phyloP scores from a whole-genome alignment of 2,888 invertebrate genomes.

The Lymantria dispar region DNA sequence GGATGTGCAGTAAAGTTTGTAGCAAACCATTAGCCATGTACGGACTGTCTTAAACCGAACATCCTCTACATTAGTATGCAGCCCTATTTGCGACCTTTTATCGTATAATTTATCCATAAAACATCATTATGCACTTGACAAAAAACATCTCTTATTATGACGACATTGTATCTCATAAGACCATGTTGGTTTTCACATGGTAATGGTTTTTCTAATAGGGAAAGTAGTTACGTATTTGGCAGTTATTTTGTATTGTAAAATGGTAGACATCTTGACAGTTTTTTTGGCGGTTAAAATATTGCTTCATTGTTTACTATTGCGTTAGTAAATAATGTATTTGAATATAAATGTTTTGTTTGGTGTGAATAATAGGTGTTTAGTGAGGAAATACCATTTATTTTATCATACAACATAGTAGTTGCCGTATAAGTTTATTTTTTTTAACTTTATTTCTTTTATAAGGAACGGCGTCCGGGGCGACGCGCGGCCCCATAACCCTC shows the following conservation, averaged over 20 bases:
- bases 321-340: constrained; percentile 1
- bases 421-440: neutral
- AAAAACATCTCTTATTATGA: constrained; percentile 37
- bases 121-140: constrained; percentile 40
- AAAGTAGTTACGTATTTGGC: constrained; percentile 14
- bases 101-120: constrained; percentile 54
- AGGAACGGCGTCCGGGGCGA: no score
- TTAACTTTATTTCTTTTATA: no score
- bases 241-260: constrained; percentile 11
- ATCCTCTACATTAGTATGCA: constrained; percentile 17
- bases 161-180: constrained; percentile 35
- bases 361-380: neutral
- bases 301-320: constrained; percentile 11
- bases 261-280: neutral
- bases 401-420: neutral
- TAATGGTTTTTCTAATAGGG: constrained; percentile 11
- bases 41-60: neutral
- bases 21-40: neutral
- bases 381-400: neutral
- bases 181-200: constrained; percentile 16
- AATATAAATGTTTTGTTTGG: neutral
- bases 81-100: constrained; percentile 40
- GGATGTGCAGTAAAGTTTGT: neutral
- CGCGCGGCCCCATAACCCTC: no score
- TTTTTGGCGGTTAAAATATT: constrained; percentile 10